Evolutionary conservation across 2,888 invertebrate genomes (phyloP).

Genomic region (Eupithecia subfuscata): DNA sequence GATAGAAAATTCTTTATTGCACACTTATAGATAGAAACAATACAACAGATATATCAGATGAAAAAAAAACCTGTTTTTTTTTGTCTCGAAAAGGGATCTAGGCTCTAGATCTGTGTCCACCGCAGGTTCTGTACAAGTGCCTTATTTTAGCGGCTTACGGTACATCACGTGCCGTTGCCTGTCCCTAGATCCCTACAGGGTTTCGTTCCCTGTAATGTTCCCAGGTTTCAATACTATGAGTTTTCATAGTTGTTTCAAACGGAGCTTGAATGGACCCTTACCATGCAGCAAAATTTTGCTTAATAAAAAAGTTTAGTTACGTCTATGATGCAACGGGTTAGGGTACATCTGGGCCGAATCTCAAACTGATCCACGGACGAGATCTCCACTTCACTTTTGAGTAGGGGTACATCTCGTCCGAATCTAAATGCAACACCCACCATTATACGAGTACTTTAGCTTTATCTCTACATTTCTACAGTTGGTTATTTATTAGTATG

Average conservation of each 20-base stretch:
- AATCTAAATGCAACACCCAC: too few relatives aligned
- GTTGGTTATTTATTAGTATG: too few relatives aligned
- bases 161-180: constrained; percentile 8
- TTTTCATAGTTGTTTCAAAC: background rate
- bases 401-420: too few relatives aligned
- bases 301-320: background rate
- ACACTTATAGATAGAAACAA: too few relatives aligned
- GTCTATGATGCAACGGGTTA: background rate
- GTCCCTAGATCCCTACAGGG: constrained; percentile 2
- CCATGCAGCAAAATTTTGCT: background rate
- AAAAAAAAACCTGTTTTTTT: background rate
- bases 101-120: constrained; percentile 18
- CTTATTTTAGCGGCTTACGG: constrained; percentile 33
- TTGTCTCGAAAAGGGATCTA: background rate
- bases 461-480: background rate
- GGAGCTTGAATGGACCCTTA: background rate
- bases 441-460: too few relatives aligned
- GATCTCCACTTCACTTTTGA: too few relatives aligned
- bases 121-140: constrained; percentile 27
- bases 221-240: background rate
- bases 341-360: too few relatives aligned
- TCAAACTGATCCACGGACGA: too few relatives aligned
- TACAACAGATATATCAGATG: background rate
- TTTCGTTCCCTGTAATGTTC: background rate
- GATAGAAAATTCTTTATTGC: too few relatives aligned